A percentile compares a stretch with the other conserved stretches of the same genome.
These are phyloP conservation scores for Neuroterus valhalla DNA, from an alignment of 1,140 invertebrate genomes.

Conservation along the genomic window DNA sequence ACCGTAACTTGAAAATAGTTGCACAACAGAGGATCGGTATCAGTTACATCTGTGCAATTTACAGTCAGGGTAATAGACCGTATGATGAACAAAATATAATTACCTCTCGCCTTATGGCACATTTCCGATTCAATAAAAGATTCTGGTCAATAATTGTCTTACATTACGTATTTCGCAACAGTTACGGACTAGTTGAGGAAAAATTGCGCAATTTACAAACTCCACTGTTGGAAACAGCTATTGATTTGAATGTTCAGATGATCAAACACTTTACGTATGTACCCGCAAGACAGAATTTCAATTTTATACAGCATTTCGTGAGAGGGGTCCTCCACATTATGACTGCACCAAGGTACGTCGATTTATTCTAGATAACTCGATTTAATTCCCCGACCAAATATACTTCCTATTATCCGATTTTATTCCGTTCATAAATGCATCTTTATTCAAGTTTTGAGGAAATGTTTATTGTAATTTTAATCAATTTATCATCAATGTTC, in stretches of 20 bases:
- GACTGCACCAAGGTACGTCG: too few species aligned
- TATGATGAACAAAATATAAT: constrained; percentile 20
- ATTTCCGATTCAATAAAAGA: constrained; percentile 22
- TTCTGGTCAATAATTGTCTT: constrained; percentile 2
- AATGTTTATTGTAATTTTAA: too few species aligned
- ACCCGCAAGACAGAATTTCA: too few species aligned
- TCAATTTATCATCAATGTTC: too few species aligned
- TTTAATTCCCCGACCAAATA: too few species aligned
- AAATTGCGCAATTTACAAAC: constrained; percentile 12
- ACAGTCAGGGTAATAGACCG: constrained; percentile 1
- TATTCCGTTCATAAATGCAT: too few species aligned
- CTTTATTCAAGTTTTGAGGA: too few species aligned
- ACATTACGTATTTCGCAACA: constrained; percentile 11
- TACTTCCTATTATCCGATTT: too few species aligned
- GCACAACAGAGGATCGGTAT: neutral
- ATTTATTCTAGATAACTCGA: too few species aligned
- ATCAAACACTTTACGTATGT: neutral
- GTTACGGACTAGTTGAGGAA: neutral
- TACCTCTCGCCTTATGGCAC: neutral
- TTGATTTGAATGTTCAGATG: constrained; percentile 2
- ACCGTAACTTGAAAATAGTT: constrained; percentile 7
- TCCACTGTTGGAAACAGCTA: neutral
- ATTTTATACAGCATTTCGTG: too few species aligned
- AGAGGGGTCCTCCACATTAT: too few species aligned
- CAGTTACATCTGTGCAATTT: neutral